Percentiles rank a stretch among this genome's conserved stretches.
Evolutionary conservation across 2,797 vertebrate genomes (phyloP).

Genomic region (Scyliorhinus canicula): DNA sequence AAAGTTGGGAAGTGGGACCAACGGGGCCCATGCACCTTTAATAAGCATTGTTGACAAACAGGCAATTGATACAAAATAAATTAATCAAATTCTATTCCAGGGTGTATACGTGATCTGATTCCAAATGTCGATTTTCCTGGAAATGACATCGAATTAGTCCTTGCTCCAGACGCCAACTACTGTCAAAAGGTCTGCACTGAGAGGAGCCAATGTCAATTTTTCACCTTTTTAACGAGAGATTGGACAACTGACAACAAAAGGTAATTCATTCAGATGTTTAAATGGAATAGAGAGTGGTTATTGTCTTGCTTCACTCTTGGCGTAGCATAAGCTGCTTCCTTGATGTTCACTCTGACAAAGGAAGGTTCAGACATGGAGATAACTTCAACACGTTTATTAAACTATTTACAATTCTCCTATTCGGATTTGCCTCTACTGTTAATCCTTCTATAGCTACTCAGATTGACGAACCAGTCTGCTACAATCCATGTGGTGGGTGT

Average conservation of each 20-base stretch:
- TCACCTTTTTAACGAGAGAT: not conserved
- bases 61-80: not conserved
- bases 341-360: too few species aligned
- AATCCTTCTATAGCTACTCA: too few species aligned
- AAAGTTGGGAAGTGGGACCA: too few species aligned
- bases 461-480: too few species aligned
- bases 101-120: not conserved
- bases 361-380: too few species aligned
- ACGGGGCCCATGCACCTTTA: not conserved
- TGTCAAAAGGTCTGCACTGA: not conserved
- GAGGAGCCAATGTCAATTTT: not conserved
- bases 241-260: not conserved
- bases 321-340: too few species aligned
- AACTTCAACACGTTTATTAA: too few species aligned
- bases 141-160: conserved; percentile 6
- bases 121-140: not conserved
- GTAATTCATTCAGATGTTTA: not conserved
- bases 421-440: too few species aligned
- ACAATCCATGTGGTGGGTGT: too few species aligned
- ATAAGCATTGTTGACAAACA: not conserved
- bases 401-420: too few species aligned
- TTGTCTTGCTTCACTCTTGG: too few species aligned
- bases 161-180: not conserved
- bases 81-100: not conserved
- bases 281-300: not conserved